Conservation (phyloP, 2,113 vertebrate species). For the Cebus imitator region DNA sequence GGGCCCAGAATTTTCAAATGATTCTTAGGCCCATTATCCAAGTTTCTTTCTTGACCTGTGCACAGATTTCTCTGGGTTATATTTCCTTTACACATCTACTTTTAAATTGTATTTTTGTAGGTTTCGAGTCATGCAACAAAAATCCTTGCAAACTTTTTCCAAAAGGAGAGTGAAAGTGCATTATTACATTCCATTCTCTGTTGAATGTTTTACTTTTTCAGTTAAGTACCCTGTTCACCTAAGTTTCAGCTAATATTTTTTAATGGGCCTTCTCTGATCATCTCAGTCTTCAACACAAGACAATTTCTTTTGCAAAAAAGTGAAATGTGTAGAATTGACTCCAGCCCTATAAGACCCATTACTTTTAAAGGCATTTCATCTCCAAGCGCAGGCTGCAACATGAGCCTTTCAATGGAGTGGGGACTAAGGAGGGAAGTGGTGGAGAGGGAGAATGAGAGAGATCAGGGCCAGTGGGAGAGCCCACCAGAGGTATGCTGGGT, state of each 20-base stretch:
- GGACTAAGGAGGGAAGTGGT: neutral
- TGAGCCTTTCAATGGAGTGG: slow-evolving; percentile 54
- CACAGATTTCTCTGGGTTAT: neutral
- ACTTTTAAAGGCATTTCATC: slow-evolving; percentile 61
- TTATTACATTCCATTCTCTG: slow-evolving; percentile 30
- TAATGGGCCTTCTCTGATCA: neutral
- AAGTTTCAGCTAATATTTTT: neutral
- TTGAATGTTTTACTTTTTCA: neutral
- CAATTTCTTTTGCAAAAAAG: slow-evolving; percentile 62
- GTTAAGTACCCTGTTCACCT: neutral
- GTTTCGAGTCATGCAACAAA: neutral
- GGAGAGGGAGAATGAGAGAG: slow-evolving; percentile 49
- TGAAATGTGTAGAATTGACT: slow-evolving; percentile 42
- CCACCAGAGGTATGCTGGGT: slow-evolving; percentile 46
- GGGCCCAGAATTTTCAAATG: neutral
- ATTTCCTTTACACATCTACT: neutral
- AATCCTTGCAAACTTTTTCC: slow-evolving; percentile 47
- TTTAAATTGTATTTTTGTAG: slow-evolving; percentile 21
- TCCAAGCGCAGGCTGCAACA: slow-evolving; percentile 71
- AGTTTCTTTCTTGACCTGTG: slow-evolving; percentile 18
- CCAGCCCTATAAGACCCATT: slow-evolving; percentile 57
- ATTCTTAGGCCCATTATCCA: neutral
- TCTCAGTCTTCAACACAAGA: slow-evolving; percentile 14
- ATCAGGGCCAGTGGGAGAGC: slow-evolving; percentile 67
- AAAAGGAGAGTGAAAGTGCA: neutral